phyloP scores from a whole-genome alignment of 2,113 vertebrate genomes.

The Myrmophylax atrothorax region DNA sequence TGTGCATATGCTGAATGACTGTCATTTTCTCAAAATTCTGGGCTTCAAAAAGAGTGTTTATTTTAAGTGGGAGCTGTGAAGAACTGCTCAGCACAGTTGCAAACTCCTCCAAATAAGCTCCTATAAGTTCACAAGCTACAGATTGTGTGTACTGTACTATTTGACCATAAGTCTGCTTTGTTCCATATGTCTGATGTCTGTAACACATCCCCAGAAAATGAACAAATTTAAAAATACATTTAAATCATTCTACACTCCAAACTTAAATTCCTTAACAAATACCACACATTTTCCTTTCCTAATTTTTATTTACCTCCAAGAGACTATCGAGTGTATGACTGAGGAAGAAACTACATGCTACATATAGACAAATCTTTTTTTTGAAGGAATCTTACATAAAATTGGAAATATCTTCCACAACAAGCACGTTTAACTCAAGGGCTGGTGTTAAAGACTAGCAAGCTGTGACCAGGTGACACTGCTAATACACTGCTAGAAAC shows the following conservation, averaged over 20 bases:
- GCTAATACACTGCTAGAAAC: neutral
- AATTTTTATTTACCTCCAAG: neutral
- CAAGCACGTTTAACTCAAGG: neutral
- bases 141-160: neutral
- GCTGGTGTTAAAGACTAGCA: neutral
- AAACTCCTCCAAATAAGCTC: conserved; percentile 26
- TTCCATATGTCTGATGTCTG: conserved; percentile 7
- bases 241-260: neutral
- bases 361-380: neutral
- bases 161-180: neutral
- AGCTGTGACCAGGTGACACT: neutral
- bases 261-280: neutral
- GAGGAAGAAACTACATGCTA: neutral
- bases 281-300: neutral
- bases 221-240: neutral
- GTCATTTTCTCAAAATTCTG: conserved; percentile 32
- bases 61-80: conserved; percentile 54
- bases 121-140: conserved; percentile 32
- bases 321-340: neutral
- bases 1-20: conserved; percentile 56
- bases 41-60: conserved; percentile 23
- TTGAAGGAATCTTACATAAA: neutral
- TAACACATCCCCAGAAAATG: neutral
- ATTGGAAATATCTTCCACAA: neutral
- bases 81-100: conserved; percentile 26